Evolutionary conservation across 64 coral and sea anemone species (phyloP).

Genomic region (Actinia equina): DNA sequence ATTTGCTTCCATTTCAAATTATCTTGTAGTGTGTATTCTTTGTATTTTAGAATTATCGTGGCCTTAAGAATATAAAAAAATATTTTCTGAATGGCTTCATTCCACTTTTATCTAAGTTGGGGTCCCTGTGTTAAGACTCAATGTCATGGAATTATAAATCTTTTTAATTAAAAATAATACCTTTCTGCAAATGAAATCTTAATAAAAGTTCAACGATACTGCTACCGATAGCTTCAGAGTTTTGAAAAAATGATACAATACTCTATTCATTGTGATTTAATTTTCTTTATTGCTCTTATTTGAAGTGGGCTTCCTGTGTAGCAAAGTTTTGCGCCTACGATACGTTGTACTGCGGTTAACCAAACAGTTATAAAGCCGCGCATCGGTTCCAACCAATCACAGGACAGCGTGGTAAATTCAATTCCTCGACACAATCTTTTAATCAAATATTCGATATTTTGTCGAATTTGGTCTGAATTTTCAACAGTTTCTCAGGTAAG

Average conservation of each 20-base stretch:
- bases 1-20: no score
- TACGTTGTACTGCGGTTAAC: slow-evolving; percentile 7
- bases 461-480: not conserved
- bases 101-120: not conserved
- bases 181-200: no score
- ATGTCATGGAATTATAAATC: no score
- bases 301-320: slow-evolving; percentile 10
- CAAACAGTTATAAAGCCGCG: not conserved
- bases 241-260: no score
- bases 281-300: not conserved
- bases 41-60: no score
- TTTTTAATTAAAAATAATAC: no score
- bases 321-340: not conserved
- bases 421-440: slow-evolving; percentile 2
- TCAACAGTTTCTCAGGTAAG: not conserved
- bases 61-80: no score
- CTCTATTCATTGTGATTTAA: no score
- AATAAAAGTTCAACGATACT: no score
- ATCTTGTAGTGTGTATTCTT: no score
- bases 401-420: slow-evolving; percentile 23
- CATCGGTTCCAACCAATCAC: slow-evolving; percentile 23
- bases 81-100: no score
- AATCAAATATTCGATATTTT: not conserved
- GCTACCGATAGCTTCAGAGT: no score
- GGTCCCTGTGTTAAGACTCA: not conserved